Percentiles rank a stretch among this genome's conserved stretches.
Conservation (phyloP, 2,888 invertebrate genomes). For the Mayetiola destructor region DNA sequence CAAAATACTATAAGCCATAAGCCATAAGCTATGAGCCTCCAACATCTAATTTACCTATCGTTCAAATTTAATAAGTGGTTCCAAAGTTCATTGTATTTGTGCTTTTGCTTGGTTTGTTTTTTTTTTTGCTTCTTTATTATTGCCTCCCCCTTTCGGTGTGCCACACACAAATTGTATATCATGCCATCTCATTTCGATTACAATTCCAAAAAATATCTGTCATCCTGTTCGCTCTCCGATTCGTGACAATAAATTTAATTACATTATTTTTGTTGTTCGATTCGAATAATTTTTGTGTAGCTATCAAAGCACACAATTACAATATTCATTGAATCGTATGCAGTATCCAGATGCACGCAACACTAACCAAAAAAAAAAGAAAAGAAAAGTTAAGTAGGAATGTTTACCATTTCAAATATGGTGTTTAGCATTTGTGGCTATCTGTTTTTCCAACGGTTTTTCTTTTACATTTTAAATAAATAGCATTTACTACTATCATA, state of each 20-base stretch:
- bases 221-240: neutral
- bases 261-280: conserved; percentile 11
- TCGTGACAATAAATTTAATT: conserved; percentile 11
- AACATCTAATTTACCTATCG: neutral
- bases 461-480: neutral
- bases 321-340: too few species aligned
- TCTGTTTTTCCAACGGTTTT: neutral
- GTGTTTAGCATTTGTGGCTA: neutral
- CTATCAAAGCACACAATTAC: neutral
- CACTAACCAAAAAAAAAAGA: too few species aligned
- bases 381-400: too few species aligned
- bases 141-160: neutral
- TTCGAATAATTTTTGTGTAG: conserved; percentile 7
- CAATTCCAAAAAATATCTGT: neutral
- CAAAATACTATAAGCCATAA: too few species aligned
- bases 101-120: neutral
- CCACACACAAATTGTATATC: neutral
- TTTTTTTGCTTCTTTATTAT: neutral
- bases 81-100: conserved; percentile 1
- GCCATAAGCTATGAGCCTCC: too few species aligned
- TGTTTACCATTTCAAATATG: too few species aligned
- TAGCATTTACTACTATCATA: neutral
- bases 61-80: conserved; percentile 8
- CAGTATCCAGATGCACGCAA: too few species aligned
- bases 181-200: neutral